These are phyloP conservation scores for Drosophila sproati DNA, from an alignment of 1,140 invertebrate species.

Conservation along the genomic window DNA sequence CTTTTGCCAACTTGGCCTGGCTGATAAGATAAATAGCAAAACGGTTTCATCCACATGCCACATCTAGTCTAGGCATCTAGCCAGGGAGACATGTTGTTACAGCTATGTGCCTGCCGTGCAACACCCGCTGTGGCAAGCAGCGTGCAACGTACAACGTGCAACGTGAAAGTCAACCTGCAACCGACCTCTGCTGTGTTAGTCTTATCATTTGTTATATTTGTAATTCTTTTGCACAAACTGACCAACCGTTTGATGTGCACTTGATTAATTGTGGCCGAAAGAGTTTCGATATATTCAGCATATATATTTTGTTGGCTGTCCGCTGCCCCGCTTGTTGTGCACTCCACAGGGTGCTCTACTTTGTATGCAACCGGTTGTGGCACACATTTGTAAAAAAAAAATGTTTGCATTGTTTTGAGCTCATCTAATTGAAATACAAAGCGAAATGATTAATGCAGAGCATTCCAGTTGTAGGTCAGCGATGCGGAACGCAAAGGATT, in stretches of 20 bases:
- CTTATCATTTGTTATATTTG: conserved; percentile 57
- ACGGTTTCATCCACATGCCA: conserved; percentile 52
- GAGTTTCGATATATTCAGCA: conserved; percentile 46
- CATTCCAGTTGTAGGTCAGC: background rate
- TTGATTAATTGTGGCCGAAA: conserved; percentile 68
- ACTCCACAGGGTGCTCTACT: conserved; percentile 24
- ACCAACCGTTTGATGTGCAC: conserved; percentile 41
- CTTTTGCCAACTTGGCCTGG: conserved; percentile 53
- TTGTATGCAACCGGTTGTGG: conserved; percentile 4
- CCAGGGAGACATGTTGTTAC: conserved; percentile 9
- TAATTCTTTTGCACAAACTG: conserved; percentile 47
- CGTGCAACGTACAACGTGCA: background rate
- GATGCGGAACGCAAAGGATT: conserved; percentile 20
- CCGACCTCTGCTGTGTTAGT: background rate
- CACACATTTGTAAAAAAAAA: background rate
- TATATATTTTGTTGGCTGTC: conserved; percentile 8
- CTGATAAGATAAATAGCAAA: conserved; percentile 79
- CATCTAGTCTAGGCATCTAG: background rate
- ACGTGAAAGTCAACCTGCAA: background rate
- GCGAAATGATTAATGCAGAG: conserved; percentile 52
- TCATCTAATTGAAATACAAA: conserved; percentile 59
- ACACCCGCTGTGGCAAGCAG: conserved; percentile 33
- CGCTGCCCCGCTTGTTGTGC: conserved; percentile 12
- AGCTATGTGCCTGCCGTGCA: conserved; percentile 27
- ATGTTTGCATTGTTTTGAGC: conserved; percentile 35